phyloP scores from a whole-genome alignment of 2,888 invertebrate genomes.

The Parnassius orleans region DNA sequence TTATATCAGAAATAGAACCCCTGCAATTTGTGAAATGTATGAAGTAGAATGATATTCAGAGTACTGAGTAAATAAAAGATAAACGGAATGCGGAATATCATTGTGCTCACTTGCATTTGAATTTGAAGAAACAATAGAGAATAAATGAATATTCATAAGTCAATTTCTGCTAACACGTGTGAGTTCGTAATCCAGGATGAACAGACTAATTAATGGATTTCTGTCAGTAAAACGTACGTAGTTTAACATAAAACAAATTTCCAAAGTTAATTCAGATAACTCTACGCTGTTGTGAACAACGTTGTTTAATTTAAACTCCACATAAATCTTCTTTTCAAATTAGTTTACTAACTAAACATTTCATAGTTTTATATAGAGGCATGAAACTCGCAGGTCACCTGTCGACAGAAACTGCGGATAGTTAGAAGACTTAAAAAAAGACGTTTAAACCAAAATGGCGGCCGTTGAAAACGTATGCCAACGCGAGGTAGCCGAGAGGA shows the following conservation, averaged over 20 bases:
- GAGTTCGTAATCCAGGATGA: constrained; percentile 17
- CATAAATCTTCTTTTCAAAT: too few species aligned
- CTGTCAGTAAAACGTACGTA: constrained; percentile 15
- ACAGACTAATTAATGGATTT: constrained; percentile 22
- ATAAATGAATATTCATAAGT: constrained; percentile 22
- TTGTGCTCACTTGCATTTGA: constrained; percentile 2
- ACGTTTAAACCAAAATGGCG: too few species aligned
- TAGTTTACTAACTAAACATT: too few species aligned
- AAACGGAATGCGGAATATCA: constrained; percentile 6
- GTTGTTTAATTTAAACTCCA: too few species aligned
- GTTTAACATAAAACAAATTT: constrained; percentile 19
- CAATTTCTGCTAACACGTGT: constrained; percentile 23
- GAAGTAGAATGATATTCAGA: constrained; percentile 1
- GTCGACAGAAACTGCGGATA: too few species aligned
- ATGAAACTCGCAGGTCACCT: too few species aligned
- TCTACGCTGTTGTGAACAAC: too few species aligned
- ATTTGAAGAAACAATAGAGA: constrained; percentile 22
- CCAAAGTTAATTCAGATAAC: constrained; percentile 11
- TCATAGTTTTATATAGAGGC: too few species aligned
- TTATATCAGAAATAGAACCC: too few species aligned
- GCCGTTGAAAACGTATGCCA: too few species aligned
- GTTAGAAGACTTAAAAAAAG: too few species aligned
- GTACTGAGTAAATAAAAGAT: constrained; percentile 3
- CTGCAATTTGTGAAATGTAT: not conserved
- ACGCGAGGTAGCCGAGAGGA: too few species aligned